Evolutionary conservation across 2,797 vertebrate species (phyloP).

Genomic region (Falco biarmicus): DNA sequence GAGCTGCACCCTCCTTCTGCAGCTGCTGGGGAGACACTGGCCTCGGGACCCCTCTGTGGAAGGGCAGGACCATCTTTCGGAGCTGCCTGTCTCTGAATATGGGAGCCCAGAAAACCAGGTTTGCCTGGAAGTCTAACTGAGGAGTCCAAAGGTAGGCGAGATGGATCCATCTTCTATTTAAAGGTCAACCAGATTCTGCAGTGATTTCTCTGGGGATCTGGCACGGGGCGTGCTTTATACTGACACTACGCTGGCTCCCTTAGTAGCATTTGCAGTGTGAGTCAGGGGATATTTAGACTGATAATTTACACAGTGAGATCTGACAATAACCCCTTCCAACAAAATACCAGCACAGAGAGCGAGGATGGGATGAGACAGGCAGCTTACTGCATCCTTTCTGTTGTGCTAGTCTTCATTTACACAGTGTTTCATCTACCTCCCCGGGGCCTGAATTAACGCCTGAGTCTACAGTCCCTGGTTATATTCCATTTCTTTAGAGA

Average conservation of each 20-base stretch:
- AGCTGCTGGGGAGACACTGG: neutral
- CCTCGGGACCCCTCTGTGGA: neutral
- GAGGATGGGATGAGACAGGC: neutral
- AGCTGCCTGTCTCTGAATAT: neutral
- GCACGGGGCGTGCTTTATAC: neutral
- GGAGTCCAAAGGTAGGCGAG: neutral
- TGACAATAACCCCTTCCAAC: neutral
- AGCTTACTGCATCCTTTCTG: neutral
- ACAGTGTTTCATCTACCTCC: neutral
- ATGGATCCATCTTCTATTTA: neutral
- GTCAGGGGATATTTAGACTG: constrained; percentile 48
- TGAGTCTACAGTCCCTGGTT: neutral
- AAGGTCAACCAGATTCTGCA: neutral
- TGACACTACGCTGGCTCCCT: neutral
- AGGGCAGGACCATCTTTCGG: neutral
- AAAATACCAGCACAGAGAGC: neutral
- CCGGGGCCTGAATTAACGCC: neutral
- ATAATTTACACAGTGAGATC: constrained; percentile 12
- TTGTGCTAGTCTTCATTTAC: neutral
- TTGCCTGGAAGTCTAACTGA: neutral
- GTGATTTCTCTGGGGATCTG: neutral
- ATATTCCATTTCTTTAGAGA: neutral
- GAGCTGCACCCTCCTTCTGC: neutral
- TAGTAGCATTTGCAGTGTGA: neutral
- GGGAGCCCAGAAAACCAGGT: neutral